phyloP scores from a whole-genome alignment of 2,797 vertebrate genomes.

The Cyclopterus lumpus region DNA sequence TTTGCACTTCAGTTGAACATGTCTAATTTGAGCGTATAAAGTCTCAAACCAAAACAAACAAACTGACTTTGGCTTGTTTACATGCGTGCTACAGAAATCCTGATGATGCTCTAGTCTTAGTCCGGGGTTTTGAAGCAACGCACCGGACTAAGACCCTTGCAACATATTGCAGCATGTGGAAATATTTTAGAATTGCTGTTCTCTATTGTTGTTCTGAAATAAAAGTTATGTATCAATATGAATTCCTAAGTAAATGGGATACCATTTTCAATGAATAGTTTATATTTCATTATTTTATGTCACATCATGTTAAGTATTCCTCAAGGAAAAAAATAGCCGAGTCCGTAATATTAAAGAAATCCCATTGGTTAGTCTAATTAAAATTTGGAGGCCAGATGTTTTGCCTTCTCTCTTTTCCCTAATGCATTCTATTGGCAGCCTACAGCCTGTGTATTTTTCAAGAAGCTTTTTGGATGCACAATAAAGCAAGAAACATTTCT shows the following conservation, averaged over 20 bases:
- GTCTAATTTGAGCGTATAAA: constrained; percentile 50
- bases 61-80: constrained; percentile 48
- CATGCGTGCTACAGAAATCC: constrained; percentile 19
- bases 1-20: constrained; percentile 50
- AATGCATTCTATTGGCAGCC: constrained; percentile 78
- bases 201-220: background rate
- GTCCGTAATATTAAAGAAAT: constrained; percentile 77
- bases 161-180: background rate
- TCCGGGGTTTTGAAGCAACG: constrained; percentile 15
- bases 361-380: constrained; percentile 83
- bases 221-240: constrained; percentile 8
- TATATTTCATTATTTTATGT: constrained; percentile 33
- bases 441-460: constrained; percentile 69
- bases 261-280: constrained; percentile 49
- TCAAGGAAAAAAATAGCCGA: constrained; percentile 60
- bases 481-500: constrained; percentile 80
- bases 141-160: too few species aligned
- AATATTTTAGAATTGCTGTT: constrained; percentile 7
- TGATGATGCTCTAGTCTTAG: constrained; percentile 1
- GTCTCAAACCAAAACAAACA: constrained; percentile 47
- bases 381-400: constrained; percentile 86
- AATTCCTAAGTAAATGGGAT: constrained; percentile 31
- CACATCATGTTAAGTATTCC: constrained; percentile 69
- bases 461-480: constrained; percentile 83
- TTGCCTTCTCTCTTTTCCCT: constrained; percentile 80